Percentiles rank a stretch among this genome's conserved stretches.
Evolutionary conservation across 2,797 vertebrate species (phyloP).

Genomic region (Rhinatrema bivittatum): DNA sequence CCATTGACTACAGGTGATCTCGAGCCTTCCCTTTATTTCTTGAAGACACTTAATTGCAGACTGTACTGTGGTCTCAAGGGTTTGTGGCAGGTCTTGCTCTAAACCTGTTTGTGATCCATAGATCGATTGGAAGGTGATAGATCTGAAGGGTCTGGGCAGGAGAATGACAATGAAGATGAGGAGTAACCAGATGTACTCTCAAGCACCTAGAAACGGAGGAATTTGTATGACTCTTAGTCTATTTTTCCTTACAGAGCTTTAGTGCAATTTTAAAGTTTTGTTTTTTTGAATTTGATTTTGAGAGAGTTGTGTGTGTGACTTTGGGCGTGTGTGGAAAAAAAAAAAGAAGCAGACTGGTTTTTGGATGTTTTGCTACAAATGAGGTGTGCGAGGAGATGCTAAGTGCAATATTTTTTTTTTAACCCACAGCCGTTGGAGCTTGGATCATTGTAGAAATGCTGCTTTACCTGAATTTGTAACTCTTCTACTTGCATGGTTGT

Average conservation of each 20-base stretch:
- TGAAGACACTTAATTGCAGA: no score
- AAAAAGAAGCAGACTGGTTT: constrained; percentile 56
- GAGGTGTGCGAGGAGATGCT: constrained; percentile 70
- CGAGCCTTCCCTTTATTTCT: no score
- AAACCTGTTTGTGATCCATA: constrained; percentile 43
- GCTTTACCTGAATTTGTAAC: constrained; percentile 75
- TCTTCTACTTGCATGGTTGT: constrained; percentile 78
- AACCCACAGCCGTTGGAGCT: constrained; percentile 64
- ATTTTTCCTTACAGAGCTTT: constrained; percentile 85
- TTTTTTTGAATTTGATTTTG: constrained; percentile 76
- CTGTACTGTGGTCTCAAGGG: no score
- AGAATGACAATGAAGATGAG: constrained; percentile 83
- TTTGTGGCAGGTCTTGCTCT: no score
- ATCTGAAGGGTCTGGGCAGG: constrained; percentile 89
- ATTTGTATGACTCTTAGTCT: constrained; percentile 88
- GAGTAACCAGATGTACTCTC: constrained; percentile 58
- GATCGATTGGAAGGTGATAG: constrained; percentile 88
- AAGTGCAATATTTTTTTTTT: constrained; percentile 94
- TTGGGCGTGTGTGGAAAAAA: constrained; percentile 53
- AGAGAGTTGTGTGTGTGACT: constrained; percentile 65
- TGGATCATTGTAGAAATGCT: constrained; percentile 73
- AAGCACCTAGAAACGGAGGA: constrained; percentile 65
- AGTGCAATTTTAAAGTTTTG: constrained; percentile 80
- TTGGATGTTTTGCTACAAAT: constrained; percentile 51
- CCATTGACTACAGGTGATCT: no score